phyloP scores from a whole-genome alignment of 1,140 invertebrate genomes.

The Listronotus bonariensis region DNA sequence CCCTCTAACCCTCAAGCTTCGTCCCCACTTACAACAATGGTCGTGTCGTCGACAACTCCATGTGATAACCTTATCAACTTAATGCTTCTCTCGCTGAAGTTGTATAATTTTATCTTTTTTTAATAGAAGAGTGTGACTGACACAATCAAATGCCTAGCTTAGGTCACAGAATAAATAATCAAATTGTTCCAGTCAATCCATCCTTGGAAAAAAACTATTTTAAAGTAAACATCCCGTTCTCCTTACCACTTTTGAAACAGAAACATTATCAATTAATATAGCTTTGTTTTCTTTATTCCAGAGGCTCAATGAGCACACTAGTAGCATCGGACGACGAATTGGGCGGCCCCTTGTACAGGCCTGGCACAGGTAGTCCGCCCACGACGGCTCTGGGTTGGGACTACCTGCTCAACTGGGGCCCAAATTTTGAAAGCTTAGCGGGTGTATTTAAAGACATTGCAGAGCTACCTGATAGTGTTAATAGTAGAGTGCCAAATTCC shows the following conservation, averaged over 20 bases:
- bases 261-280: constrained; percentile 3
- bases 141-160: too few species aligned
- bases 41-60: too few species aligned
- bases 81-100: too few species aligned
- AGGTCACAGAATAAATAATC: too few species aligned
- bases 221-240: background rate
- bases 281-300: constrained; percentile 31
- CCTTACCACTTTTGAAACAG: background rate
- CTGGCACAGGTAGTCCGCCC: constrained; percentile 75
- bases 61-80: too few species aligned
- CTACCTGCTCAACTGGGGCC: constrained; percentile 93
- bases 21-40: too few species aligned
- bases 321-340: constrained; percentile 92
- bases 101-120: too few species aligned
- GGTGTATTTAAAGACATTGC: constrained; percentile 97
- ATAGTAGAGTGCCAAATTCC: constrained; percentile 65
- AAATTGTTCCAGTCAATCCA: too few species aligned
- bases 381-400: constrained; percentile 84
- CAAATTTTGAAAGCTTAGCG: constrained; percentile 92
- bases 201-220: too few species aligned
- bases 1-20: too few species aligned
- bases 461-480: constrained; percentile 83
- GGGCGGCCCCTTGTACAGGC: constrained; percentile 72
- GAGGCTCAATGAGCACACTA: constrained; percentile 89
- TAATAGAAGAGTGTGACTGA: too few species aligned